Conservation (phyloP, 2,888 invertebrate genomes). For the Cantharis lateralis region DNA sequence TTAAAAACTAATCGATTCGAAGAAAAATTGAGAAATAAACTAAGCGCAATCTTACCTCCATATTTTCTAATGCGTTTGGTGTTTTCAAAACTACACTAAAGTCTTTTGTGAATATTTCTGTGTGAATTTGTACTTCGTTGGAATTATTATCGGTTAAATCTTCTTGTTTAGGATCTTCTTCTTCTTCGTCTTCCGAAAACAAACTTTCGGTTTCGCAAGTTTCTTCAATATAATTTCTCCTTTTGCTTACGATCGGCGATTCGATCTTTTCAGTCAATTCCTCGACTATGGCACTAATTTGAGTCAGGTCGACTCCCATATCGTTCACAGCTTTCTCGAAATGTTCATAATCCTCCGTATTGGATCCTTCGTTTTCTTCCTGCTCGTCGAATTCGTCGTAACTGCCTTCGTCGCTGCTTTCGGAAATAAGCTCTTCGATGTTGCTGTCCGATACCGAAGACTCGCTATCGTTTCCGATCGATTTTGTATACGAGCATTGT, state of each 20-base stretch:
- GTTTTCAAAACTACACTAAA: slow-evolving; percentile 47
- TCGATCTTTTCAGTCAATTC: slow-evolving; percentile 39
- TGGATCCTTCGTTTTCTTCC: slow-evolving; percentile 51
- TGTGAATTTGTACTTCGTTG: slow-evolving; percentile 18
- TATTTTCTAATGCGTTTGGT: slow-evolving; percentile 48
- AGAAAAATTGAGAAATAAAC: not conserved
- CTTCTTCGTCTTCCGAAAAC: slow-evolving; percentile 36
- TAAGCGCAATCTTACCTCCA: slow-evolving; percentile 49
- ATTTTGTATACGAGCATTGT: slow-evolving; percentile 54
- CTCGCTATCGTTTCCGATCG: slow-evolving; percentile 53
- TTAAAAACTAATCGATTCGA: not conserved
- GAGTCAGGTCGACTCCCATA: slow-evolving; percentile 41
- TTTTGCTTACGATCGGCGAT: slow-evolving; percentile 18
- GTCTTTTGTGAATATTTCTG: slow-evolving; percentile 31
- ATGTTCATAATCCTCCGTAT: slow-evolving; percentile 53
- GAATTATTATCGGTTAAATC: slow-evolving; percentile 35
- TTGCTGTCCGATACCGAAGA: slow-evolving; percentile 56
- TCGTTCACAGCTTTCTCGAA: slow-evolving; percentile 40
- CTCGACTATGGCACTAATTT: slow-evolving; percentile 42
- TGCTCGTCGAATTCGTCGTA: slow-evolving; percentile 52
- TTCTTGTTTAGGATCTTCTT: slow-evolving; percentile 16
- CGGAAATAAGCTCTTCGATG: slow-evolving; percentile 49
- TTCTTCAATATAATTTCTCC: slow-evolving; percentile 43
- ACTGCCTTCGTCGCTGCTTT: slow-evolving; percentile 45
- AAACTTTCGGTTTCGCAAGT: slow-evolving; percentile 49